These are phyloP conservation scores for Melangyna quadrimaculata DNA, from an alignment of 2,888 invertebrate species.

Conservation along the genomic window DNA sequence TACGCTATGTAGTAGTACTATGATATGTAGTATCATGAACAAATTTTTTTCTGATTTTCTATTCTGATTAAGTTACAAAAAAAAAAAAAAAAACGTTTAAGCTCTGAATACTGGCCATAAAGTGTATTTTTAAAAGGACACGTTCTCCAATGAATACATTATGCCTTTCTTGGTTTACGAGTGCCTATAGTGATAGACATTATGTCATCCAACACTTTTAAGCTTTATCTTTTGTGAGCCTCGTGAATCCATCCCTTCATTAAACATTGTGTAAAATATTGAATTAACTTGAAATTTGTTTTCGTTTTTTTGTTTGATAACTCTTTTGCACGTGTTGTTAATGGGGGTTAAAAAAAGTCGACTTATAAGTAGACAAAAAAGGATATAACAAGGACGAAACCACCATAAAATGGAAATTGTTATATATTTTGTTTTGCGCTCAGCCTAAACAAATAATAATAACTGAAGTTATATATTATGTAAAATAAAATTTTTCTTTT, in stretches of 20 bases:
- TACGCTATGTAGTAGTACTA: too few relatives aligned
- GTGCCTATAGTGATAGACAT: background rate
- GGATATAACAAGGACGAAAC: background rate
- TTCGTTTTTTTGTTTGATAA: background rate
- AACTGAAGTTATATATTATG: background rate
- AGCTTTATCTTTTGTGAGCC: background rate
- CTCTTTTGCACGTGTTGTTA: conserved; percentile 23
- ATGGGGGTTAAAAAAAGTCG: background rate
- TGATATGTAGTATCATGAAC: too few relatives aligned
- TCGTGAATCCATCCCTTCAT: background rate
- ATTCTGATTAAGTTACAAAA: background rate
- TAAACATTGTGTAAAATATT: conserved; percentile 13
- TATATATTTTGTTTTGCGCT: background rate
- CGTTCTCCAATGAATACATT: background rate
- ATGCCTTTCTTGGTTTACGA: background rate
- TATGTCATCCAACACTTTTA: background rate
- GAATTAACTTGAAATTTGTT: background rate
- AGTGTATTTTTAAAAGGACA: background rate
- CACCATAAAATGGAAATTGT: background rate
- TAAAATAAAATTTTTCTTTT: background rate
- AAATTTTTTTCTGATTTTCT: too few relatives aligned
- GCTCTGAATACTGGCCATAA: background rate
- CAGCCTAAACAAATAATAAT: background rate
- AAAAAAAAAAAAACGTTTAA: background rate
- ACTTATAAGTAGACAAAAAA: background rate